Evolutionary conservation across 2,113 vertebrate species (phyloP).

Genomic region (Condylura cristata): DNA sequence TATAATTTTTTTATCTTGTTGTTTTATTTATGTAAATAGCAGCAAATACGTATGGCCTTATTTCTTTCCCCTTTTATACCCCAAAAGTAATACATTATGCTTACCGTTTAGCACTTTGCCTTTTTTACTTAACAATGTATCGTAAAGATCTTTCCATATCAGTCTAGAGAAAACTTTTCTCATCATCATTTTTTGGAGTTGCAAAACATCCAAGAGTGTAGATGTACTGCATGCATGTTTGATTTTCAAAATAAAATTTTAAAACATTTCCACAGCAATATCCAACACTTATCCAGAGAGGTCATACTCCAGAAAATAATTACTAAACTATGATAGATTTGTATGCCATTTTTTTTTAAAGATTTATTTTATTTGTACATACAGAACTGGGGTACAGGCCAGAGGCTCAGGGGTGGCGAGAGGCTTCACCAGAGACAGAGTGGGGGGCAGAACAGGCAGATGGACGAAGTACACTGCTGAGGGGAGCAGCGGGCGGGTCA

Average conservation of each 20-base stretch:
- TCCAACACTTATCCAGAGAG: fast-evolving
- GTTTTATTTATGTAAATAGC: not conserved
- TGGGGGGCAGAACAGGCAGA: no score
- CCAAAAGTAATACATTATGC: not conserved
- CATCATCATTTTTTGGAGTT: not conserved
- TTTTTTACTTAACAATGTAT: fast-evolving
- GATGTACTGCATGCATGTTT: no score
- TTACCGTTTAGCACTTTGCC: not conserved
- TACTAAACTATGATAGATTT: not conserved
- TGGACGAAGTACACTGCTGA: no score
- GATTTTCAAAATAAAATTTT: not conserved
- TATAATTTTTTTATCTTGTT: not conserved
- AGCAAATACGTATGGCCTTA: not conserved
- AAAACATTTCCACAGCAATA: not conserved
- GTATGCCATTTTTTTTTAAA: not conserved
- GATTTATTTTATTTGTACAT: no score
- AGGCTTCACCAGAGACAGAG: no score
- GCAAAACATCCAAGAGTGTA: not conserved
- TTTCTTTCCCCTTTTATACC: not conserved
- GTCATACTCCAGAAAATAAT: not conserved
- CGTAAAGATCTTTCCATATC: fast-evolving
- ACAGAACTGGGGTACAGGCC: no score
- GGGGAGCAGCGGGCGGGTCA: no score
- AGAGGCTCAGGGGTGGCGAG: no score
- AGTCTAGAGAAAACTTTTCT: no score